These are phyloP conservation scores for Physeter macrocephalus DNA, from an alignment of 2,113 vertebrate genomes.

Conservation along the genomic window DNA sequence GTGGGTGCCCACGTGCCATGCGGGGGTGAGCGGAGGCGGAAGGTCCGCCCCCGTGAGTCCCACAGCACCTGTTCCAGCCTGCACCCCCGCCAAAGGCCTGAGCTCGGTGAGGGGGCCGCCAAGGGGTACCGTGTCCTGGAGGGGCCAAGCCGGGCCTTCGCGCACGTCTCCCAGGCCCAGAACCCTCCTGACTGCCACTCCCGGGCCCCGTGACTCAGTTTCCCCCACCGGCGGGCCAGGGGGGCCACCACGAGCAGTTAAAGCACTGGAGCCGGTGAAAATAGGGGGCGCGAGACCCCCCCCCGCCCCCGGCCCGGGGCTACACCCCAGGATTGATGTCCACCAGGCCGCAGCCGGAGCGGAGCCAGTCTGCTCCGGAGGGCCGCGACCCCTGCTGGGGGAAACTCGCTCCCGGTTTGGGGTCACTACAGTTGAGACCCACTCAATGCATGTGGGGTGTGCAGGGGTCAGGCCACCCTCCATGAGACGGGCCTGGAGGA, in stretches of 20 bases:
- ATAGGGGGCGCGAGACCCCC: rapidly evolving
- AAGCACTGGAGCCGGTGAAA: too few species aligned
- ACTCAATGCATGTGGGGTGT: background rate
- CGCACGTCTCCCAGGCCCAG: background rate
- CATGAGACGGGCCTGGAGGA: background rate
- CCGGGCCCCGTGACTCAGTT: background rate
- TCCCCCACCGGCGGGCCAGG: too few species aligned
- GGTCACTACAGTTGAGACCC: background rate
- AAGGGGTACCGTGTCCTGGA: background rate
- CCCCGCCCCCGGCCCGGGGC: background rate
- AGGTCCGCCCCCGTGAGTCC: rapidly evolving
- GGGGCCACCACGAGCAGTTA: background rate
- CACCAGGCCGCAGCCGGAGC: too few species aligned
- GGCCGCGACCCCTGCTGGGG: rapidly evolving
- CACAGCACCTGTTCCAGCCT: too few species aligned
- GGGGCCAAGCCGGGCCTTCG: background rate
- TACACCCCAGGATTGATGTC: background rate
- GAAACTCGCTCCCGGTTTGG: background rate
- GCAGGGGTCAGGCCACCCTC: too few species aligned
- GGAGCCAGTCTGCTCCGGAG: background rate
- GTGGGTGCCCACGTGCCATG: background rate
- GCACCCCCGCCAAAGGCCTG: background rate
- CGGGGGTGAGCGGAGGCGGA: background rate
- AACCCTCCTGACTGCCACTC: background rate
- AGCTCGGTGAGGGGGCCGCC: background rate